These are phyloP conservation scores for Lepidocolaptes lacrymiger DNA, from an alignment of 2,797 vertebrate genomes.

Conservation along the genomic window DNA sequence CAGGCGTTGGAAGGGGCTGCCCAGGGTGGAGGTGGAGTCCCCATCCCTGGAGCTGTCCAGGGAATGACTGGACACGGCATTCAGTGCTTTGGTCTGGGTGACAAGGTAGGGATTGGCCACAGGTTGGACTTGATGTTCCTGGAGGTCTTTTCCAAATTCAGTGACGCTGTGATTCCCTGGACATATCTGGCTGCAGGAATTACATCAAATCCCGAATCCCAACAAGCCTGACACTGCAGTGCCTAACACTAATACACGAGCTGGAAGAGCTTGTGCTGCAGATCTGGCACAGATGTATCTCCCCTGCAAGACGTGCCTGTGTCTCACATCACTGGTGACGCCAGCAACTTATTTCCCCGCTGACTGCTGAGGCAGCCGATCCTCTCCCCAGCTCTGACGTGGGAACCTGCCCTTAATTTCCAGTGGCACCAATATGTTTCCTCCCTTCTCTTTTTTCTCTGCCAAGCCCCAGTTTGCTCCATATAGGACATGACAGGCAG, in stretches of 20 bases:
- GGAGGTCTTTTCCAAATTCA: rapidly evolving
- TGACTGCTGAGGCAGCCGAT: slow-evolving; percentile 28
- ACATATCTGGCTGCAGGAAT: neutral
- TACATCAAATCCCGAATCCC: neutral
- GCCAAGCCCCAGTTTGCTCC: neutral
- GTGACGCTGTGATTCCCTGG: rapidly evolving
- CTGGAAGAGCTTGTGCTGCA: neutral
- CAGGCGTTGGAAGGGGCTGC: neutral
- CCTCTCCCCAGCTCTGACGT: slow-evolving; percentile 18
- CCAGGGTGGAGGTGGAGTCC: neutral
- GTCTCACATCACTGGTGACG: slow-evolving; percentile 45
- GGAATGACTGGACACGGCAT: neutral
- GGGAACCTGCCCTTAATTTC: slow-evolving; percentile 31
- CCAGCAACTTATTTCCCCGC: slow-evolving; percentile 58
- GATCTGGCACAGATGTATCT: neutral
- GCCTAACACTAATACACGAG: rapidly evolving
- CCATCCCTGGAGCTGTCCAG: neutral
- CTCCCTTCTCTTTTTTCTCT: neutral
- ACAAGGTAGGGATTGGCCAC: rapidly evolving
- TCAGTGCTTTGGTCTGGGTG: neutral
- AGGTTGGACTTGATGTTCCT: rapidly evolving
- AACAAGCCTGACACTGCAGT: neutral
- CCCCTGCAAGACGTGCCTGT: neutral
- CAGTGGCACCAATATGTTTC: neutral
- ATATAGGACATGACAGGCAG: neutral